Evolutionary conservation across 2,888 invertebrate genomes (phyloP).

Genomic region (Melolontha melolontha): DNA sequence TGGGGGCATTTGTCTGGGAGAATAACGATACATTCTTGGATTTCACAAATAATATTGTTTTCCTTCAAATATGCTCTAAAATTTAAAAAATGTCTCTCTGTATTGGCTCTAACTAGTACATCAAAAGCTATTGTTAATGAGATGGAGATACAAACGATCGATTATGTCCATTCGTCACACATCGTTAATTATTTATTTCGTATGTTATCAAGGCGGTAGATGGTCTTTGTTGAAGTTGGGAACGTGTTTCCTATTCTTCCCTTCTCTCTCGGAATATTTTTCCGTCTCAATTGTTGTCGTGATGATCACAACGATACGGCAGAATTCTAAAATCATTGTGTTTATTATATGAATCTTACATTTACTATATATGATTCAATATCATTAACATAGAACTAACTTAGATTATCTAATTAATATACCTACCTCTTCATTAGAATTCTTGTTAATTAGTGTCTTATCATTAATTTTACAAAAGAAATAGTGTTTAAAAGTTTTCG

Average conservation of each 20-base stretch:
- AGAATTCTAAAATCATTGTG: conserved; percentile 33
- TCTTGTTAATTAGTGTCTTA: no score
- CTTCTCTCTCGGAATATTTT: conserved; percentile 28
- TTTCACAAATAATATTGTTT: neutral
- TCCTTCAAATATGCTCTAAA: conserved; percentile 8
- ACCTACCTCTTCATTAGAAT: no score
- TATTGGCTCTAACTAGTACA: conserved; percentile 25
- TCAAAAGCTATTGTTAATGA: conserved; percentile 39
- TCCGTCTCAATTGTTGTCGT: conserved; percentile 30
- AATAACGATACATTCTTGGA: no score
- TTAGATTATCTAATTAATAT: no score
- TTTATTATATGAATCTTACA: conserved; percentile 22
- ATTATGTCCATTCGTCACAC: conserved; percentile 48
- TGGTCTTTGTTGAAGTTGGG: conserved; percentile 44
- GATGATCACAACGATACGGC: conserved; percentile 31
- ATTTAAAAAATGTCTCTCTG: conserved; percentile 17
- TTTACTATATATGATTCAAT: neutral
- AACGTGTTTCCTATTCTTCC: conserved; percentile 28
- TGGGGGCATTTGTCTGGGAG: no score
- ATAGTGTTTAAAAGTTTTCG: no score
- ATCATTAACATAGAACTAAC: no score
- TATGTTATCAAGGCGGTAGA: conserved; percentile 46
- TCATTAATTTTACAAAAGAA: no score
- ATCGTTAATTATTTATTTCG: conserved; percentile 51
- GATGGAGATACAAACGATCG: conserved; percentile 36